Base-by-base conservation (phyloP, 2,888 invertebrate species). In the Dermolepida albohirtum region DNA sequence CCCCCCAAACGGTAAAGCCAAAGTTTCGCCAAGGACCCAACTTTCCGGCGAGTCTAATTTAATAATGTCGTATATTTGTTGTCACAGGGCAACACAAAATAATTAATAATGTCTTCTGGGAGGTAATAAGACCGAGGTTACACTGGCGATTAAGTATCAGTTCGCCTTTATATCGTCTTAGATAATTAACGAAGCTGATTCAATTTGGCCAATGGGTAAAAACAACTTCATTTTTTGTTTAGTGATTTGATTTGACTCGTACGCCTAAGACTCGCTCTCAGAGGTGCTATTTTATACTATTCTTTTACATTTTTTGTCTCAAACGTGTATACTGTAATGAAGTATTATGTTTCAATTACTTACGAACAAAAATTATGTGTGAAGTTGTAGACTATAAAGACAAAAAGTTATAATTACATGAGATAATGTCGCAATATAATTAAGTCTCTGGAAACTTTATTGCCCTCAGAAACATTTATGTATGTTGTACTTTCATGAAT, bases 41-140 rank as follows among this genome's bases (percentile, higher is more conserved):
- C 52, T 29, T 65, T 65, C 52, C 27, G 52, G 44, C 34, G 44
- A 54, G 29, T 65, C 43, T 65, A 65, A 65, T 65, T 65, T 54
- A 65, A 65, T 65, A 65, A 65, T 43, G 44, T 44, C 64, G 64
- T 54, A 65, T 51, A 65, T 65, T 65, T 65, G 64, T 65, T 65
- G 64, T 52, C 54, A 44, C 52, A 51, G 54, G 54, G 22, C 34
- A 43, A 41, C 14, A 34, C 51, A 44, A 52, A 44, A 65, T 65
- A 65, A 65, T 65, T 65, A 65, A 65, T 65, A 59, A 59, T 59
- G 44, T 59, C 59, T 44, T 59, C 29, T n/a, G 14, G 59, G 44
- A 44, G 12, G 59, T 59, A 59, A 59, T 59, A 59, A 44, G 59
- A 17, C 12, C 59, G 12, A 8, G 43, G 44, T 34, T 34, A 34